A percentile compares a stretch with the other conserved stretches of the same genome.
Conservation (phyloP, 2,113 vertebrate species). For the Ctenomys sociabilis region DNA sequence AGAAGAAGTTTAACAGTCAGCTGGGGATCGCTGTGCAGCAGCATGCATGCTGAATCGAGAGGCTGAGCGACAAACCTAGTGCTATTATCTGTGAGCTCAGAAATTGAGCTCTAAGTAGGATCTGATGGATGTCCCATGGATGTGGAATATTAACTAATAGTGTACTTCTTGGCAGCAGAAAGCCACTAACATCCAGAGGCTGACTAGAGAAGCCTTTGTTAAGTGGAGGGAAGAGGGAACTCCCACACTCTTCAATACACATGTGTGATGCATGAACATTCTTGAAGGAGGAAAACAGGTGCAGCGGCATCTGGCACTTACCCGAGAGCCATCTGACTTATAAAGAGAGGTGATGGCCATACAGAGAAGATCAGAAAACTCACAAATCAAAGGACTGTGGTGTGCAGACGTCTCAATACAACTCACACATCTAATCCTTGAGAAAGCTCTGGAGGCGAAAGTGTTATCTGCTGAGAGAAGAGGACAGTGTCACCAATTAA, state of each 20-base stretch:
- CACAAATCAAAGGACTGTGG: neutral
- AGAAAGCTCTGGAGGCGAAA: neutral
- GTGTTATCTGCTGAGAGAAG: neutral
- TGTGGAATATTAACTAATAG: neutral
- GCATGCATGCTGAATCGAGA: neutral
- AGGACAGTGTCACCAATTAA: neutral
- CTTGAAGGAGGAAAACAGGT: neutral
- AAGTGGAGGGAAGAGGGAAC: neutral
- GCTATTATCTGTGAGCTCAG: neutral
- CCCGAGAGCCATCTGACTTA: neutral
- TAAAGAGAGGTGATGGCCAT: no score
- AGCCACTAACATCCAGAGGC: rapidly evolving
- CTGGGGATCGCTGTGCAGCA: neutral
- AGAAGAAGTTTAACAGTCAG: neutral
- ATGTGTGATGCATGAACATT: neutral
- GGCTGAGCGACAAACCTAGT: neutral
- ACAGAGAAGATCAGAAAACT: neutral
- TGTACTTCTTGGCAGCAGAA: neutral
- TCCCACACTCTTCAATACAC: rapidly evolving
- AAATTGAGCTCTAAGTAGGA: neutral
- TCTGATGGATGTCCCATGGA: rapidly evolving
- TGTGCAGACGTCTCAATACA: neutral
- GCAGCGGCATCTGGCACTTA: neutral
- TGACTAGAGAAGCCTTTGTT: neutral
- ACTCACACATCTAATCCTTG: neutral